Evolutionary conservation across 2,113 vertebrate genomes (phyloP).

Genomic region (Chrysemys picta): DNA sequence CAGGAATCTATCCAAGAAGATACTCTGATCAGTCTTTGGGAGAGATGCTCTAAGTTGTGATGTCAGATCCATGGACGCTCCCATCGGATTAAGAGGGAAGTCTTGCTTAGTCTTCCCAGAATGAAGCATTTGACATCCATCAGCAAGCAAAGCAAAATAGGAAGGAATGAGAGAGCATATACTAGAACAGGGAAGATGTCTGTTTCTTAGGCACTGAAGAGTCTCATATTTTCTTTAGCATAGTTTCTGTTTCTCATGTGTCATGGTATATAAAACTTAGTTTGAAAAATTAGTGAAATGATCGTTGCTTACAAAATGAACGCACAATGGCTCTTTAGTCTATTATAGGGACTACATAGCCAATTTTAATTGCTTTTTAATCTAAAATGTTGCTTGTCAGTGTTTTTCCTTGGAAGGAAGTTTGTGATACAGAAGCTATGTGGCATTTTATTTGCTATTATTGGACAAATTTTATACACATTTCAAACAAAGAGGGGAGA

Average conservation of each 20-base stretch:
- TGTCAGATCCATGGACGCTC: neutral
- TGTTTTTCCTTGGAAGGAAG: slow-evolving; percentile 48
- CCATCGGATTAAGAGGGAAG: neutral
- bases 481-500: slow-evolving; percentile 23
- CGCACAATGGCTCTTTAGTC: slow-evolving; percentile 34
- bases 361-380: slow-evolving; percentile 38
- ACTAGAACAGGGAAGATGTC: slow-evolving; percentile 20
- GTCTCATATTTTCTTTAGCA: slow-evolving; percentile 5
- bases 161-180: slow-evolving; percentile 50
- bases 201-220: slow-evolving; percentile 5
- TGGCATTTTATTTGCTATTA: slow-evolving; percentile 41
- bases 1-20: neutral
- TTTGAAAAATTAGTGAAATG: slow-evolving; percentile 31
- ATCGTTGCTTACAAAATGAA: slow-evolving; percentile 5
- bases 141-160: slow-evolving; percentile 65
- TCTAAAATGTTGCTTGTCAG: slow-evolving; percentile 39
- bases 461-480: slow-evolving; percentile 60
- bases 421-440: neutral
- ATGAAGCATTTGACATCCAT: slow-evolving; percentile 57
- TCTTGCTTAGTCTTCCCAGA: neutral
- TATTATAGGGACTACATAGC: slow-evolving; percentile 33
- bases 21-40: neutral
- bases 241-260: slow-evolving; percentile 1
- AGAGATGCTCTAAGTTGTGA: neutral
- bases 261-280: slow-evolving; percentile 8